Base-by-base conservation (phyloP, 92 coral and sea anemone species). In the Muricea muricata region DNA sequence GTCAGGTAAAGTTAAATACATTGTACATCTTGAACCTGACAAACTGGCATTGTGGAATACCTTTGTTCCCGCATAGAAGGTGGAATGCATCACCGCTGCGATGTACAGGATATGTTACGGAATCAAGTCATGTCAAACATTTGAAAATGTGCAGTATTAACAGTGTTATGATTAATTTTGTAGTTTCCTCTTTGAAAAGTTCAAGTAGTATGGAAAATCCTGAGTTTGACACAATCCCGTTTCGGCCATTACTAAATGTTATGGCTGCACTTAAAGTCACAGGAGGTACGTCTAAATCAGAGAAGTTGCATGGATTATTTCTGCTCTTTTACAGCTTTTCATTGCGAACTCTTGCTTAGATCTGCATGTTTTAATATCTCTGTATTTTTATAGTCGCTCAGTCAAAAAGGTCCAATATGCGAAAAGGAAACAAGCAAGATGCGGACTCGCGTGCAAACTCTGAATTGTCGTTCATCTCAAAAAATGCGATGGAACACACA, bases 221-320 rank as follows among this genome's bases (percentile, higher is more conserved):
- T 17, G 99, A 92, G 56, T 40, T 79, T 31, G 93, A 93, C 57
- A 75, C 79, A 13, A 79, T 84, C 35, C 88, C 83, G 4, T 97
- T 97, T 82, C 93, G 95, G 35, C 98, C 99, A 14, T 71, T 97
- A 40, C 86, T 91, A 32, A 94, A 95, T 41, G 80, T 97, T 17
- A 90, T 97, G 92, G 84, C 94, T 3, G 88, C 91, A 18, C 86
- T 97, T 24, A 85, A 84, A 78, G 65, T 85, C 26, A 87, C 87
- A 81, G 94, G n/a, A n/a, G n/a, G 99, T 97, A 52, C 21, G 21
- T 70, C 12, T 45, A 45, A n/a, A n/a, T n/a, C n/a, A n/a, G n/a
- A n/a, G n/a, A n/a, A n/a, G n/a, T n/a, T n/a, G n/a, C n/a, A n/a
- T n/a, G n/a, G n/a, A n/a, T n/a, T n/a, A n/a, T n/a, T n/a, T n/a